These are phyloP conservation scores for Junonia oenone DNA, from an alignment of 2,888 invertebrate species.

Conservation along the genomic window DNA sequence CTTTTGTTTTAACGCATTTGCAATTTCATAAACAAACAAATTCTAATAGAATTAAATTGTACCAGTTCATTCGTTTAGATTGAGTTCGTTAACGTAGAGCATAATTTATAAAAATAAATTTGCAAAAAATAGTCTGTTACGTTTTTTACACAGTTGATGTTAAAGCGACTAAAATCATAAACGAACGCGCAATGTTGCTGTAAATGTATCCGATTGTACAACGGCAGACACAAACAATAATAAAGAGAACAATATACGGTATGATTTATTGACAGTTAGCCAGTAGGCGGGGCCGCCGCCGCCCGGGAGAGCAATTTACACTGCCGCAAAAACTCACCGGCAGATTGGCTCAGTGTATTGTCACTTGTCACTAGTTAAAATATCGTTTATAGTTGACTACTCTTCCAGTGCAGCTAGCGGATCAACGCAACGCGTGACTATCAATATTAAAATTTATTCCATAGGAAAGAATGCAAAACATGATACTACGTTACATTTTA, in stretches of 20 bases:
- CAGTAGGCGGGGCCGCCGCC: constrained; percentile 45
- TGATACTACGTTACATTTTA: too few relatives aligned
- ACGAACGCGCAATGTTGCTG: constrained; percentile 1
- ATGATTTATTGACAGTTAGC: constrained; percentile 57
- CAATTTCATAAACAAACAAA: background rate
- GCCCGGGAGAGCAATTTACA: constrained; percentile 53
- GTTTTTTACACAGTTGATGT: background rate
- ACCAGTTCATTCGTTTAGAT: too few relatives aligned
- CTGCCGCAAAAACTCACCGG: constrained; percentile 48
- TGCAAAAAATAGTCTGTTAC: too few relatives aligned
- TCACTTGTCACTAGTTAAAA: constrained; percentile 20
- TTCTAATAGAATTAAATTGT: too few relatives aligned
- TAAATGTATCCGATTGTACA: constrained; percentile 10
- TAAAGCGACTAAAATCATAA: constrained; percentile 4
- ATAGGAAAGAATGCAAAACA: background rate
- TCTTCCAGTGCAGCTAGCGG: constrained; percentile 6
- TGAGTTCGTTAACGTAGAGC: too few relatives aligned
- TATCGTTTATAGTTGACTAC: constrained; percentile 10
- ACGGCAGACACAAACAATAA: constrained; percentile 22
- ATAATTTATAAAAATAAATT: too few relatives aligned
- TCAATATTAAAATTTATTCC: background rate
- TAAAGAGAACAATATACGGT: constrained; percentile 38
- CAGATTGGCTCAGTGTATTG: constrained; percentile 19
- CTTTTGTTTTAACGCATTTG: background rate
- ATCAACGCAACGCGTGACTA: constrained; percentile 29